Conservation (phyloP, 2,113 vertebrate genomes). For the Pterocles orientalis region DNA sequence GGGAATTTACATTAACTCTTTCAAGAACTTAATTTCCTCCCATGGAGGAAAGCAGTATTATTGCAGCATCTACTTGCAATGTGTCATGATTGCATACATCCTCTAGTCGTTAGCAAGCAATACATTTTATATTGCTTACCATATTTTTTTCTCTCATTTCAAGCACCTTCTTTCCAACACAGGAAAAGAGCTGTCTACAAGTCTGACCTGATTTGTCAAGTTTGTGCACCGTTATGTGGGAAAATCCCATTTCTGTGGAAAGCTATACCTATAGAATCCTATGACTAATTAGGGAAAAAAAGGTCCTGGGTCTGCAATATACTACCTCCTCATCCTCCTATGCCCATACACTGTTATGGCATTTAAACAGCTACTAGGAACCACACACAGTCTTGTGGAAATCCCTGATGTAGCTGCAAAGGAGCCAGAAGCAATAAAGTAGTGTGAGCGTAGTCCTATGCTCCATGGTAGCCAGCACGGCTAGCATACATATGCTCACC, state of each 20-base stretch:
- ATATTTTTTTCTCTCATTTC: neutral
- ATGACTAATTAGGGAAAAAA: too few species aligned
- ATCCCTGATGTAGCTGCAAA: too few species aligned
- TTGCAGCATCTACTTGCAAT: neutral
- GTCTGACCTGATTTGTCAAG: neutral
- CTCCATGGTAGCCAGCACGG: too few species aligned
- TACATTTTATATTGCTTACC: neutral
- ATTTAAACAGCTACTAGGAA: too few species aligned
- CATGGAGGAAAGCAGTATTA: neutral
- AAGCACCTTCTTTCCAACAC: neutral
- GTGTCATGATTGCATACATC: neutral
- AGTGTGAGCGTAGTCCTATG: too few species aligned
- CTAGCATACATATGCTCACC: too few species aligned
- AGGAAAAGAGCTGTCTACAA: neutral
- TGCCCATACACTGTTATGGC: too few species aligned
- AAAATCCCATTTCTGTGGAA: neutral
- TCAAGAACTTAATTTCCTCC: neutral
- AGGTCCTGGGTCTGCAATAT: too few species aligned
- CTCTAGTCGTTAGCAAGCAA: neutral
- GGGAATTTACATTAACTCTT: neutral
- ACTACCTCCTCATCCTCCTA: too few species aligned
- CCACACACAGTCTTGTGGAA: too few species aligned
- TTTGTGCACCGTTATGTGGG: neutral
- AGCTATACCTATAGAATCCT: too few species aligned
- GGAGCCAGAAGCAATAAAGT: too few species aligned